Evolutionary conservation across 2,113 vertebrate genomes (phyloP).

Genomic region (Hemiprocne comata): DNA sequence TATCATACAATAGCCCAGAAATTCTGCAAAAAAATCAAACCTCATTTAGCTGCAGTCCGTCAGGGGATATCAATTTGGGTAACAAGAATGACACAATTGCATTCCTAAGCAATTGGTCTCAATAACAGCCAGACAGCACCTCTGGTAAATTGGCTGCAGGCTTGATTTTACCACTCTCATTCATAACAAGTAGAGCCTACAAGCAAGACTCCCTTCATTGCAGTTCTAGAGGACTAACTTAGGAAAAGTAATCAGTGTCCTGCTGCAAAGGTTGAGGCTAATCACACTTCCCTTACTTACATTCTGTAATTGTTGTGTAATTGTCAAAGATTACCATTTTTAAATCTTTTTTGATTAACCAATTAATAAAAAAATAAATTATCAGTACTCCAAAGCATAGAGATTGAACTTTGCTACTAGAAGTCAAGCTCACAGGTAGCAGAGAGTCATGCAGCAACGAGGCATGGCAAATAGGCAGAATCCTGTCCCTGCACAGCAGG

Average conservation of each 20-base stretch:
- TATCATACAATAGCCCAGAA: neutral
- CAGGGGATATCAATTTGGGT: slow-evolving; percentile 10
- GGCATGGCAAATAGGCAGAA: neutral
- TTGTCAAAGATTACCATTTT: neutral
- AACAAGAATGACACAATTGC: slow-evolving; percentile 10
- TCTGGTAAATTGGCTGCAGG: neutral
- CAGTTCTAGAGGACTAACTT: neutral
- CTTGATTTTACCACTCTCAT: neutral
- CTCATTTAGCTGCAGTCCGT: neutral
- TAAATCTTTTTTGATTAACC: neutral
- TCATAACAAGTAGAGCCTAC: rapidly evolving
- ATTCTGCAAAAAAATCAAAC: slow-evolving; percentile 25
- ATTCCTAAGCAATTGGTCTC: neutral
- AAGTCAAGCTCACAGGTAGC: neutral
- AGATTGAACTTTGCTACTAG: neutral
- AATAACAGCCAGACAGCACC: neutral
- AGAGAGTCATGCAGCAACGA: rapidly evolving
- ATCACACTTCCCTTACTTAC: neutral
- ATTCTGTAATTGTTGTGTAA: neutral
- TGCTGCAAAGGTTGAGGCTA: neutral
- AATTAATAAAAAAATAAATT: neutral
- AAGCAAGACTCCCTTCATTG: neutral
- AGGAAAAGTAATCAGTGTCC: neutral
- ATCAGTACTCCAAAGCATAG: neutral
- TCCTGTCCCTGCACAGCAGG: rapidly evolving